A percentile compares a stretch with the other conserved stretches of the same genome.
These are phyloP conservation scores for Oenanthe oenanthe DNA, from an alignment of 2,113 vertebrate species.

Conservation along the genomic window DNA sequence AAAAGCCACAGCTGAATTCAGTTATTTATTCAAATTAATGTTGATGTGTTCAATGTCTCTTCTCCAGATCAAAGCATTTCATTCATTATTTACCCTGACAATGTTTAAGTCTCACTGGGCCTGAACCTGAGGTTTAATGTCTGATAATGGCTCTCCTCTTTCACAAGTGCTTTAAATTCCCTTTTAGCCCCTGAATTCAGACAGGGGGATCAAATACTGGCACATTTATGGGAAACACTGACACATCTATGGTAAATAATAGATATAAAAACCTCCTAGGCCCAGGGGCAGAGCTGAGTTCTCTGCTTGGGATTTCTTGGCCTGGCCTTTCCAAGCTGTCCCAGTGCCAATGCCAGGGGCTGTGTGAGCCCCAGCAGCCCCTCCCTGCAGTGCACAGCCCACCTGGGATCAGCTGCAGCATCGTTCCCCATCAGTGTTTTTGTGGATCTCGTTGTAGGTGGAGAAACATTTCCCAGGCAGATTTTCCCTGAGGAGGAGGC, in stretches of 20 bases:
- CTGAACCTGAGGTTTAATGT: not conserved
- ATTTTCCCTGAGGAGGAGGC: not conserved
- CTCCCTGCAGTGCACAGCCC: not conserved
- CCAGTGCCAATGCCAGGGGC: not conserved
- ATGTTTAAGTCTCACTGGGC: not conserved
- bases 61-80: not conserved
- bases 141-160: not conserved
- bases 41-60: not conserved
- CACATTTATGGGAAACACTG: not conserved
- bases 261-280: not conserved
- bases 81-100: not conserved
- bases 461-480: accelerated
- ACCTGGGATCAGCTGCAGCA: not conserved
- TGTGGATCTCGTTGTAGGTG: not conserved
- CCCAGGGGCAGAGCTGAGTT: not conserved
- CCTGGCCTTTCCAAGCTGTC: not conserved
- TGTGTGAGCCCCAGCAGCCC: not conserved
- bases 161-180: not conserved
- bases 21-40: not conserved
- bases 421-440: not conserved
- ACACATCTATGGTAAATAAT: not conserved
- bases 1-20: not conserved
- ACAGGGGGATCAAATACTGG: not conserved
- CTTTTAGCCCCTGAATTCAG: not conserved
- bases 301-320: not conserved